phyloP scores from a whole-genome alignment of 1,140 invertebrate species.

The Liolophura sinensis region DNA sequence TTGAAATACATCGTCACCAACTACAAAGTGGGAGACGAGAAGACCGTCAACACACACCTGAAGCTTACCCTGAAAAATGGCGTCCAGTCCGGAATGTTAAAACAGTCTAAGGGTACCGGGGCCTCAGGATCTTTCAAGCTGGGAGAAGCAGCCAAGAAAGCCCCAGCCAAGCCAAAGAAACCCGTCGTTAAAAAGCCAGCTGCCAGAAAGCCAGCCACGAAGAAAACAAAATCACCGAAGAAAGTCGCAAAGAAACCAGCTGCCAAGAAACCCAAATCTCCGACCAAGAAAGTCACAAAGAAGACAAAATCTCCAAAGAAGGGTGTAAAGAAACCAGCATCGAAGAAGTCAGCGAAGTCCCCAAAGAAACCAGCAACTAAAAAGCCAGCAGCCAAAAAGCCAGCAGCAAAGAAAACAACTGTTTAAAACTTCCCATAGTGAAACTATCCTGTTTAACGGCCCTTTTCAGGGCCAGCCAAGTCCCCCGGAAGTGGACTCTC shows the following conservation, averaged over 20 bases:
- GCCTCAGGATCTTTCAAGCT: constrained; percentile 40
- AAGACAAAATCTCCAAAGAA: constrained; percentile 7
- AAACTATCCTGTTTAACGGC: no score
- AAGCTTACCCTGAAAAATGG: constrained; percentile 31
- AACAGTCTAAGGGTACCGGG: constrained; percentile 37
- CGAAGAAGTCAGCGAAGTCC: background rate
- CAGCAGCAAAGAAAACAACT: constrained; percentile 1
- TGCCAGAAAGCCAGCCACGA: background rate
- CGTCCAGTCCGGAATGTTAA: constrained; percentile 19
- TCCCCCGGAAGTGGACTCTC: no score
- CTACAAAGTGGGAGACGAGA: constrained; percentile 41
- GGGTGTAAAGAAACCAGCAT: constrained; percentile 1
- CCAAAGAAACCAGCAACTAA: constrained; percentile 2
- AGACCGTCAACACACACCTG: constrained; percentile 38
- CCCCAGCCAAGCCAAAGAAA: constrained; percentile 3
- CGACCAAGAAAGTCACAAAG: background rate
- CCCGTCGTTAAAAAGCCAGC: background rate
- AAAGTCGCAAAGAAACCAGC: background rate
- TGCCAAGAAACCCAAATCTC: background rate
- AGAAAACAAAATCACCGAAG: constrained; percentile 1
- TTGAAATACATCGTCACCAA: constrained; percentile 44
- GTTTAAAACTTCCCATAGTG: no score
- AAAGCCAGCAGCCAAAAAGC: constrained; percentile 18
- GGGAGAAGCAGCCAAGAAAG: constrained; percentile 19
- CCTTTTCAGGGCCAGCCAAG: no score